Conservation (phyloP, 1,140 invertebrate species). For the Zaprionus lachaisei region DNA sequence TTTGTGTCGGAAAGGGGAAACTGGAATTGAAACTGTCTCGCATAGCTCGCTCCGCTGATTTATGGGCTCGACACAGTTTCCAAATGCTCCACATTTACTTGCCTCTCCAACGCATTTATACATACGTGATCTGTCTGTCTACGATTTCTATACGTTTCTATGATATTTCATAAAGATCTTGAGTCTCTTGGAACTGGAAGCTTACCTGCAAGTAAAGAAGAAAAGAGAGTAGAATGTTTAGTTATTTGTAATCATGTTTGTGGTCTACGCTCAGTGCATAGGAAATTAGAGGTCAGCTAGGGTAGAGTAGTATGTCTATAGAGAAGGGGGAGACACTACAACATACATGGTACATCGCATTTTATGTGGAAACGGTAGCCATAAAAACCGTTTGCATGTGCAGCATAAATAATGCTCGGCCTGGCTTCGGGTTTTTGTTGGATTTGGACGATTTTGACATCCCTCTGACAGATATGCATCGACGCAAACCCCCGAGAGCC, state of each 20-base stretch:
- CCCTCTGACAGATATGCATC: conserved; percentile 76
- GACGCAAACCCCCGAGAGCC: conserved; percentile 44
- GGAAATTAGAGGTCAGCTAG: conserved; percentile 26
- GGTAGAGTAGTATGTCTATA: background rate
- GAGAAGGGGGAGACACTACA: background rate
- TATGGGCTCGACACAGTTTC: conserved; percentile 73
- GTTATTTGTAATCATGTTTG: conserved; percentile 26
- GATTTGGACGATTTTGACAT: conserved; percentile 66
- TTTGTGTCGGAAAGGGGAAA: conserved; percentile 65
- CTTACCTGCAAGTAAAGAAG: conserved; percentile 68
- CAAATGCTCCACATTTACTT: conserved; percentile 67
- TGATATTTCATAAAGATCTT: background rate
- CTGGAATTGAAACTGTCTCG: conserved; percentile 46
- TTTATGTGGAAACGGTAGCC: conserved; percentile 21
- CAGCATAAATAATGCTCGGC: conserved; percentile 70
- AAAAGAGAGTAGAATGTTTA: conserved; percentile 37
- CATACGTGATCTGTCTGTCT: conserved; percentile 14
- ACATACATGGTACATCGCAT: conserved; percentile 28
- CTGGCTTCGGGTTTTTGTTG: conserved; percentile 36
- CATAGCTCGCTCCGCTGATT: conserved; percentile 53
- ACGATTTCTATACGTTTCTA: background rate
- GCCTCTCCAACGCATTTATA: background rate
- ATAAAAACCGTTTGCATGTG: conserved; percentile 59
- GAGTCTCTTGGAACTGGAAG: conserved; percentile 16
- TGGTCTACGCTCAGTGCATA: conserved; percentile 40